Base-by-base conservation (phyloP, 2,113 vertebrate genomes). In the Plestiodon gilberti region DNA sequence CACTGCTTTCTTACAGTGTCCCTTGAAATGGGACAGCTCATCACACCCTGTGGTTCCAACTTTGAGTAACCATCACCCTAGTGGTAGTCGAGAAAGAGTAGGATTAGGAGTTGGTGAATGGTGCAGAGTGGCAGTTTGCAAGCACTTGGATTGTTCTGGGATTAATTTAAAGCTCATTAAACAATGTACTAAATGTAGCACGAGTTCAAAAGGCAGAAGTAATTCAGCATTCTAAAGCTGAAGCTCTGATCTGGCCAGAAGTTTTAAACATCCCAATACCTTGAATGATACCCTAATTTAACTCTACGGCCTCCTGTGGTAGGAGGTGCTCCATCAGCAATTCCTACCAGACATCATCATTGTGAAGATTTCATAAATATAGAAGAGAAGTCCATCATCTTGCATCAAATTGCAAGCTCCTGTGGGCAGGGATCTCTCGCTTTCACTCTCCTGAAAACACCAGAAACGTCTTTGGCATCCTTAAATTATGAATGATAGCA, bases 401-500 rank as follows among this genome's bases (percentile, higher is more conserved):
- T 79, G 75, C 43, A 74, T 76, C 38, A 87, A 92, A 87, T 82
- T 1, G 0, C 28, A 69, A 74, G 61, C 8, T 77, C 81, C 76
- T 84, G 65, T 82, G 85, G n/a, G 78, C 82, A 91, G 55, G 17
- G 81, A 81, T 43, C 73, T 69, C 84, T 77, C 90, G 81, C 70
- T 48, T 89, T 88, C 87, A 38, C 59, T 82, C 7, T 25, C 87
- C 84, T 79, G 59, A 87, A 64, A 81, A 82, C 82, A 77, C 23
- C 35, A 79, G 76, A 80, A 89, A 87, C 90, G 38, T 65, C 86
- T 82, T 20, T 75, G 84, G 87, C 48, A 15, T 82, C 61, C 78
- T 33, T 91, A 93, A 92, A 93, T 92, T 91, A 93, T 92, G 88
- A 86, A 91, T 78, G 80, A 71, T 89, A 83, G 86, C 91, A 93